Percentiles rank a stretch among this genome's conserved stretches.
These are phyloP conservation scores for Burhinus oedicnemus DNA, from an alignment of 2,113 vertebrate species.

Conservation along the genomic window DNA sequence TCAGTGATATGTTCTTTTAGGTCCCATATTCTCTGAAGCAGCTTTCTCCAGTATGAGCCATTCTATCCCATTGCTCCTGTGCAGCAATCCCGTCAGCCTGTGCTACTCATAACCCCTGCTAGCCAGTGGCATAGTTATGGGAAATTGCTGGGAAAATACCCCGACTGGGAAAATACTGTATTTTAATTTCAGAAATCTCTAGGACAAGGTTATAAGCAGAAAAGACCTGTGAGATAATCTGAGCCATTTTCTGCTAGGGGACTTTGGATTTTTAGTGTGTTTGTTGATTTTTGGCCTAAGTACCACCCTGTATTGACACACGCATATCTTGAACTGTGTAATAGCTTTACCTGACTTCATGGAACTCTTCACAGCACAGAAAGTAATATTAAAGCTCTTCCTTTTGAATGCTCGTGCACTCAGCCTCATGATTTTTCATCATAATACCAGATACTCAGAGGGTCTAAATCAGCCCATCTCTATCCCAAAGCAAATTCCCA, in stretches of 20 bases:
- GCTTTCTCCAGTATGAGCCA: neutral
- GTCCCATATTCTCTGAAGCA: neutral
- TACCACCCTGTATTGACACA: neutral
- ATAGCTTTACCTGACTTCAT: neutral
- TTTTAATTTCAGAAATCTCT: neutral
- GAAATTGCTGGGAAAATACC: neutral
- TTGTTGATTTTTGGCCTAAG: neutral
- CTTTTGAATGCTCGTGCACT: neutral
- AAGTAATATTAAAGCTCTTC: neutral
- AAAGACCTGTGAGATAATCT: neutral
- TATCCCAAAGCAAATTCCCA: neutral
- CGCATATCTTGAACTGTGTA: neutral
- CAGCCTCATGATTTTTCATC: neutral
- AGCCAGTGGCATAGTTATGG: neutral
- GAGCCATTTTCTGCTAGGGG: neutral
- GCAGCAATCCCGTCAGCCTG: neutral
- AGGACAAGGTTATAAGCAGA: neutral
- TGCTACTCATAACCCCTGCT: neutral
- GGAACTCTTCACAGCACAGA: neutral
- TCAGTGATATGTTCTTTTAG: neutral
- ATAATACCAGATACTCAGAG: neutral
- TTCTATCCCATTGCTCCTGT: neutral
- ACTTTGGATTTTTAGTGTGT: neutral
- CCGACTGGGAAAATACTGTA: rapidly evolving
- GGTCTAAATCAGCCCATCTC: neutral